Evolutionary conservation across 2,888 invertebrate species (phyloP).

Genomic region (Nomada flava): DNA sequence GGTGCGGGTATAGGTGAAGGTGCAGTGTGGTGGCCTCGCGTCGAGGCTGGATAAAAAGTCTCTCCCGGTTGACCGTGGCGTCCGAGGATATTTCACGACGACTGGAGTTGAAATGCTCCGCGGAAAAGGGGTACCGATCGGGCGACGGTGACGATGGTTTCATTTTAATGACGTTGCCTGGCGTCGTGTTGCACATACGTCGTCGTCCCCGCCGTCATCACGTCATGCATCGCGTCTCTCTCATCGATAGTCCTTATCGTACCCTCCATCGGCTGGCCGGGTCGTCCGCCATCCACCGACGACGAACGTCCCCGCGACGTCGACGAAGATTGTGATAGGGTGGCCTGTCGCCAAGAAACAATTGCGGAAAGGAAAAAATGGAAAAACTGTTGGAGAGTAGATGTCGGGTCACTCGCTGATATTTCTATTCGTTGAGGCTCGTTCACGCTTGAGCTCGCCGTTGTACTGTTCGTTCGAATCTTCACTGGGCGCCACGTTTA

Average conservation of each 20-base stretch:
- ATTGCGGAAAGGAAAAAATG: not conserved
- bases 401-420: slow-evolving; percentile 76
- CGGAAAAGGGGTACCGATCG: slow-evolving; percentile 30
- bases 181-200: slow-evolving; percentile 66
- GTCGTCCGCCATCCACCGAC: slow-evolving; percentile 60
- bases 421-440: slow-evolving; percentile 72
- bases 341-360: slow-evolving; percentile 67
- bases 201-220: slow-evolving; percentile 50
- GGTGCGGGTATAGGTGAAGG: slow-evolving; percentile 79
- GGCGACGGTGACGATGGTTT: slow-evolving; percentile 58
- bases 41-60: slow-evolving; percentile 66
- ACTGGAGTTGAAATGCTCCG: slow-evolving; percentile 18
- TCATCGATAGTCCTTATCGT: slow-evolving; percentile 31
- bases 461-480: not conserved
- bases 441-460: slow-evolving; percentile 71
- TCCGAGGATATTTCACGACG: slow-evolving; percentile 43
- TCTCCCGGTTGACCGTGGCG: slow-evolving; percentile 57
- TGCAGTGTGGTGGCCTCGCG: slow-evolving; percentile 72
- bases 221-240: slow-evolving; percentile 14
- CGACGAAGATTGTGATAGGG: slow-evolving; percentile 83
- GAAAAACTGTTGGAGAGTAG: slow-evolving; percentile 41
- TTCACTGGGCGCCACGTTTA: not conserved
- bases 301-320: slow-evolving; percentile 69
- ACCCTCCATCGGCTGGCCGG: slow-evolving; percentile 25
- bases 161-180: slow-evolving; percentile 60